Base-by-base conservation (phyloP, 23 tunicate genomes). In the Pegea sp. region DNA sequence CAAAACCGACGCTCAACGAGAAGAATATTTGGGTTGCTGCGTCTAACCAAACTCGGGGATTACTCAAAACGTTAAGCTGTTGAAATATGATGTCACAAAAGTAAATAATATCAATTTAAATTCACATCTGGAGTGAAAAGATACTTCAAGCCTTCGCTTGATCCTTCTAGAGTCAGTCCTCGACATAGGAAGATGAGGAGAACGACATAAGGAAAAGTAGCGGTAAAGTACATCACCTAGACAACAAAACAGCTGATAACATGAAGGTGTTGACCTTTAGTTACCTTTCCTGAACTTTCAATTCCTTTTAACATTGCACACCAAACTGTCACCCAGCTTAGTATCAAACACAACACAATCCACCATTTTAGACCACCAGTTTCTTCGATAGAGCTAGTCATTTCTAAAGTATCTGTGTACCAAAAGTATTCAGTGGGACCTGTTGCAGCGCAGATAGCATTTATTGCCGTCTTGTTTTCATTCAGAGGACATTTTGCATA, bases 11-110 rank as follows among this genome's bases (percentile, higher is more conserved):
- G 4, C 86, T 76, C 31, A 91, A 64, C 4, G 93, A 78, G 62
- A 91, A 91, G 58, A 91, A 91, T 28, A 91, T 91, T 67, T 91
- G 99, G 6, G 93, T 91, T 4, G 99, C 84, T 22, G 99, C 99
- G 56, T 91, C 99, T 60, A 91, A 32, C 99, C 99, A 91, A 1
- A 91, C 88, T 4, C 61, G 42, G 1, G 99, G 93, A 51, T 91
- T 49, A 8, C 62, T 18, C 20, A 84, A 57, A 27, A 84, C 75
- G 21, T 68, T 30, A 21, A 72, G 31, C 90, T 77, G 66, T 38
- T 38, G 46, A 38, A 8, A 38, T 38, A 8, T 16, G 46, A 8
- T 38, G 16, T 8, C 11, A 8, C 16, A 38, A 16, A 8, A 8
- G 11, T 38, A 38, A 11, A 38, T 8, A 38, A 16, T 38, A 38